Conservation (phyloP, 1,140 invertebrate species). For the Oryctes rhinoceros region DNA sequence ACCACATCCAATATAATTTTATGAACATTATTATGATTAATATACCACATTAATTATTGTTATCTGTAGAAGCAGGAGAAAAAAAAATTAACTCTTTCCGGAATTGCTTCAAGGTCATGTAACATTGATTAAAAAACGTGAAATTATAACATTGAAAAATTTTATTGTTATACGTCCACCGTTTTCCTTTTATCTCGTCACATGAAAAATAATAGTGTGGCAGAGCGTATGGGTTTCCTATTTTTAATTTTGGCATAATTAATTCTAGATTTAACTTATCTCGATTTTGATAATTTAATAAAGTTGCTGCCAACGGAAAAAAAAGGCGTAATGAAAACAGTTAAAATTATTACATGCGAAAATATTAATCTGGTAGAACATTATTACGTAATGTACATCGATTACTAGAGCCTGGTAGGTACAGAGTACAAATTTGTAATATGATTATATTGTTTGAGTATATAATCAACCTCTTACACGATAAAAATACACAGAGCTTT, state of each 20-base stretch:
- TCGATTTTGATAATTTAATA: conserved; percentile 27
- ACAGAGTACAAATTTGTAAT: conserved; percentile 29
- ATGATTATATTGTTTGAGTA: conserved; percentile 25
- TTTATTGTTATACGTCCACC: no score
- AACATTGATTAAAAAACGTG: neutral
- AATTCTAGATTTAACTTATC: conserved; percentile 24
- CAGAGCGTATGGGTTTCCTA: neutral
- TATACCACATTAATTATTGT: conserved; percentile 11
- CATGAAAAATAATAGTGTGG: no score
- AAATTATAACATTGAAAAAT: no score
- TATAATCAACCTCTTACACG: conserved; percentile 35
- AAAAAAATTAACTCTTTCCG: conserved; percentile 1
- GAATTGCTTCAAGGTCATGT: neutral
- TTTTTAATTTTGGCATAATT: conserved; percentile 18
- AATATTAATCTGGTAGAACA: conserved; percentile 11
- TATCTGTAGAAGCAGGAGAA: neutral
- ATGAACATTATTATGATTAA: neutral
- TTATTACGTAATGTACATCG: conserved; percentile 30
- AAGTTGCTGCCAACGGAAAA: neutral
- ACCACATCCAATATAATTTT: no score
- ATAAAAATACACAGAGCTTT: conserved; percentile 24
- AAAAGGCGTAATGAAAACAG: conserved; percentile 11
- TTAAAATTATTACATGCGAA: conserved; percentile 11
- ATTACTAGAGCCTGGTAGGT: conserved; percentile 16
- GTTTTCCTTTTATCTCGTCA: no score